These are phyloP conservation scores for Tiliacea aurago DNA, from an alignment of 2,888 invertebrate genomes.

Conservation along the genomic window DNA sequence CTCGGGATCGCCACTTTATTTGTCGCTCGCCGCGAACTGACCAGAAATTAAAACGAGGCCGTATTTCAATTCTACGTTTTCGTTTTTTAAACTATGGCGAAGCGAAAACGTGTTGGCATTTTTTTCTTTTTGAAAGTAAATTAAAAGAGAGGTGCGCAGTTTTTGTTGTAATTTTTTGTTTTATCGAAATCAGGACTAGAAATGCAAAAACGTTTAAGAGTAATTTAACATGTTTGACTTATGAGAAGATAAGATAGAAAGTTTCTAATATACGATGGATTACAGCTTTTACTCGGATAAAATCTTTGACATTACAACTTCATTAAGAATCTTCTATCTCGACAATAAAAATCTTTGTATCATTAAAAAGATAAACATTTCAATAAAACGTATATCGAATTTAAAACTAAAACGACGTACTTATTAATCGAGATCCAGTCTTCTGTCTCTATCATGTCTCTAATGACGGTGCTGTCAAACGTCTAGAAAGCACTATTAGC, in stretches of 20 bases:
- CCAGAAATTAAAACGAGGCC: slow-evolving; percentile 64
- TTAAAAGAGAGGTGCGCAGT: slow-evolving; percentile 27
- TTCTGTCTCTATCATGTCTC: slow-evolving; percentile 78
- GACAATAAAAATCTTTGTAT: slow-evolving; percentile 57
- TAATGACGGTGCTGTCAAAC: slow-evolving; percentile 86
- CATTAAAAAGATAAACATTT: slow-evolving; percentile 63
- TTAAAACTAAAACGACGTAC: slow-evolving; percentile 66
- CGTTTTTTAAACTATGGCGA: slow-evolving; percentile 50
- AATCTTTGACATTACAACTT: slow-evolving; percentile 51
- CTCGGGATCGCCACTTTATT: slow-evolving; percentile 79
- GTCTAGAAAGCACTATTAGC: slow-evolving; percentile 84
- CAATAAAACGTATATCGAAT: slow-evolving; percentile 52
- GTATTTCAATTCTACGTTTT: slow-evolving; percentile 56
- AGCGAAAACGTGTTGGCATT: slow-evolving; percentile 34
- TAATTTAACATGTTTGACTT: slow-evolving; percentile 14
- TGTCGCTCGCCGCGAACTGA: slow-evolving; percentile 66
- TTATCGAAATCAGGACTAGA: slow-evolving; percentile 29
- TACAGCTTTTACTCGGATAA: slow-evolving; percentile 51
- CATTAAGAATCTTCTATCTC: slow-evolving; percentile 53
- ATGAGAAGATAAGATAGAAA: slow-evolving; percentile 43
- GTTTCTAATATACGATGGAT: slow-evolving; percentile 36
- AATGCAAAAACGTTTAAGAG: slow-evolving; percentile 35
- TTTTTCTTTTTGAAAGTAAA: slow-evolving; percentile 43
- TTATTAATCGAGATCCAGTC: slow-evolving; percentile 78
- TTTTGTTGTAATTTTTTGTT: slow-evolving; percentile 30